Conservation (phyloP, 2,888 invertebrate genomes). For the Erebia ligea region DNA sequence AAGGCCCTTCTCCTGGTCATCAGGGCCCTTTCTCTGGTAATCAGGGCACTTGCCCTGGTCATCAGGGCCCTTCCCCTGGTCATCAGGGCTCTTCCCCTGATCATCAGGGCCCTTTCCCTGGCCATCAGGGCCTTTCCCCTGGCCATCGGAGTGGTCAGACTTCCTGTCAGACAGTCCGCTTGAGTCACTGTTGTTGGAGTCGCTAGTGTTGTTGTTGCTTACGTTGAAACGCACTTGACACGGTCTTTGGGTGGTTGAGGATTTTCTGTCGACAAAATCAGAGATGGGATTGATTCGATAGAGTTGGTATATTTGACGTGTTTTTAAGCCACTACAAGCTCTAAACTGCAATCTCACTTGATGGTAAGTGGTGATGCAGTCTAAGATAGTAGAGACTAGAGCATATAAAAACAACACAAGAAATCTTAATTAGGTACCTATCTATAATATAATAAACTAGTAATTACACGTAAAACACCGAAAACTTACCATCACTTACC, state of each 20-base stretch:
- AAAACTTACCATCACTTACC: too few species aligned
- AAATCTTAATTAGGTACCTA: too few species aligned
- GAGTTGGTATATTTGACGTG: background rate
- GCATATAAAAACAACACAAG: too few species aligned
- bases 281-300: background rate
- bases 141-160: constrained; percentile 41
- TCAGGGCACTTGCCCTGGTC: constrained; percentile 1
- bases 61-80: background rate
- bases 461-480: too few species aligned
- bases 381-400: too few species aligned
- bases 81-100: background rate
- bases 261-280: constrained; percentile 51
- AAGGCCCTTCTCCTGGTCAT: background rate
- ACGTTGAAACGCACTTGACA: constrained; percentile 65
- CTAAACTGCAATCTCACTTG: too few species aligned
- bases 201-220: constrained; percentile 53
- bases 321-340: background rate
- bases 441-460: too few species aligned
- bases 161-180: constrained; percentile 54
- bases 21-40: background rate
- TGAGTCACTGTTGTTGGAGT: constrained; percentile 65
- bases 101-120: constrained; percentile 7
- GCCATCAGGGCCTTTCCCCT: constrained; percentile 9
- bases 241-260: constrained; percentile 50
- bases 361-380: too few species aligned